Conservation (phyloP, 2,888 invertebrate species). For the Itoplectis maculator region DNA sequence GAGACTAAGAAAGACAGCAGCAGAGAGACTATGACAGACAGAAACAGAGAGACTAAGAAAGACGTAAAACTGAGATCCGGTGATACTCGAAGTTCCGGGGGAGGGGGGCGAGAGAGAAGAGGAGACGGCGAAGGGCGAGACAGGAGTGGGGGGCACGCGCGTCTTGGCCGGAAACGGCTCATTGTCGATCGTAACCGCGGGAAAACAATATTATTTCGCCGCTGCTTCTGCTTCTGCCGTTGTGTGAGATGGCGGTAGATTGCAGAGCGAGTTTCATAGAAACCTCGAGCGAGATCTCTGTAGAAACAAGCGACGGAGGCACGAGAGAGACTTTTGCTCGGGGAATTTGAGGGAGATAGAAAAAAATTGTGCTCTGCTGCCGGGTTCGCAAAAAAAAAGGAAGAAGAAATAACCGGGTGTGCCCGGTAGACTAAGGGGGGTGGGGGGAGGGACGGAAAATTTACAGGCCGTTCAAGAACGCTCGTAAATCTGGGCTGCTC, state of each 20-base stretch:
- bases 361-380: conserved; percentile 19
- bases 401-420: conserved; percentile 51
- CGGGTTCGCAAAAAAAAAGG: conserved; percentile 38
- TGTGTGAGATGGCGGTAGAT: conserved; percentile 36
- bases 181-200: conserved; percentile 64
- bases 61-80: not conserved
- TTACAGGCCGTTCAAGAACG: conserved; percentile 75
- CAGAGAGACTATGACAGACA: conserved; percentile 1
- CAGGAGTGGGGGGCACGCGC: conserved; percentile 30
- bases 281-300: not conserved
- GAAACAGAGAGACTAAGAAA: conserved; percentile 1
- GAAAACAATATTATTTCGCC: conserved; percentile 63
- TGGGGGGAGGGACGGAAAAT: conserved; percentile 73
- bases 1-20: too few relatives aligned
- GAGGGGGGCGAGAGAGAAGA: too few relatives aligned
- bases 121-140: too few relatives aligned
- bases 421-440: conserved; percentile 72
- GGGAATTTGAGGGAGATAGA: conserved; percentile 37
- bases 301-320: not conserved
- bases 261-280: conserved; percentile 51
- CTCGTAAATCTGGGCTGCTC: conserved; percentile 73
- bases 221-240: conserved; percentile 21
- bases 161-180: conserved; percentile 54
- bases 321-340: not conserved
- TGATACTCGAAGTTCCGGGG: not conserved